phyloP scores from a whole-genome alignment of 2,797 vertebrate species.

The Pangasius macronema region DNA sequence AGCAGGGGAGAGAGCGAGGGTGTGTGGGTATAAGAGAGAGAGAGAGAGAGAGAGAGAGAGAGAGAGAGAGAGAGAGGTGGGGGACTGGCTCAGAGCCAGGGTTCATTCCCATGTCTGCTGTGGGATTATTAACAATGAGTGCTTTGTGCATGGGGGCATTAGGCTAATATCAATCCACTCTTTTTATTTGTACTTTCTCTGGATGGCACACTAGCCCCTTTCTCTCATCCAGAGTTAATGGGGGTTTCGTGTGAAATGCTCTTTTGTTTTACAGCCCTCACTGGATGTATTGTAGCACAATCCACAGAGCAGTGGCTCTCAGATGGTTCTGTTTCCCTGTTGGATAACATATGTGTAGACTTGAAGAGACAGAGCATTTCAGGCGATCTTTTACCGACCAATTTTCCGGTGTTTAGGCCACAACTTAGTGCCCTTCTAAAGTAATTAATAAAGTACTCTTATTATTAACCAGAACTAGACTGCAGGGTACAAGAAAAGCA shows the following conservation, averaged over 20 bases:
- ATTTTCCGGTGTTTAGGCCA: no score
- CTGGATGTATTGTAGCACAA: conserved; percentile 43
- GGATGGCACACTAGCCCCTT: not conserved
- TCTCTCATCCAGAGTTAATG: conserved; percentile 19
- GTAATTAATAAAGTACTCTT: no score
- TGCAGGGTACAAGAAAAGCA: not conserved
- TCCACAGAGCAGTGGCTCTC: conserved; percentile 20
- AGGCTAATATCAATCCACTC: conserved; percentile 60
- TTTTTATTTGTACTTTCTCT: conserved; percentile 57
- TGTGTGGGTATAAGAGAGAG: not conserved
- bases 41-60: conserved; percentile 21
- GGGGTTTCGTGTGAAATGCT: conserved; percentile 45
- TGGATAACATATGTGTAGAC: conserved; percentile 21
- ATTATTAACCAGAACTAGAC: not conserved
- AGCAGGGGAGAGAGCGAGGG: conserved; percentile 17
- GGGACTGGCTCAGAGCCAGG: conserved; percentile 38
- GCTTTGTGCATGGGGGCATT: conserved; percentile 58
- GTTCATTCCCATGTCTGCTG: conserved; percentile 59
- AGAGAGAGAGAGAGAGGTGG: conserved; percentile 25
- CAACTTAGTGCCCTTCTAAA: no score
- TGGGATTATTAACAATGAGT: conserved; percentile 58
- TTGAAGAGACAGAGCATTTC: not conserved
- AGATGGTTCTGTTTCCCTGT: conserved; percentile 22
- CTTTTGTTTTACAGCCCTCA: conserved; percentile 52
- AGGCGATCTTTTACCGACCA: no score